Percentiles rank a stretch among this genome's conserved stretches.
phyloP scores from a whole-genome alignment of 2,113 vertebrate species.

The Nestor notabilis region DNA sequence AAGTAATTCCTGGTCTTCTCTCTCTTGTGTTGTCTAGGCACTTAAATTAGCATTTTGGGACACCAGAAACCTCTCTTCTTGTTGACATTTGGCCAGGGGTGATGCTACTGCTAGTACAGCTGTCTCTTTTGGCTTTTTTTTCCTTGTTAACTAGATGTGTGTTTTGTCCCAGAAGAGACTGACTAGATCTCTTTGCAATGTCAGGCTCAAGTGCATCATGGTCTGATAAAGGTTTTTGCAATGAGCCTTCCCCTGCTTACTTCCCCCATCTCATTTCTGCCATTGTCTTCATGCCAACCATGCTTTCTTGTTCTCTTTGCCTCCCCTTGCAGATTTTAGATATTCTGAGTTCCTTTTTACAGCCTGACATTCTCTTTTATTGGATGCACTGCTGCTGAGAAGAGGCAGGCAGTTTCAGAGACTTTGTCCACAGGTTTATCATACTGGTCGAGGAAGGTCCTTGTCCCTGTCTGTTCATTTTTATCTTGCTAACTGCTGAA shows the following conservation, averaged over 20 bases:
- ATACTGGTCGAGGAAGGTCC: background rate
- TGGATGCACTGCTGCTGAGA: background rate
- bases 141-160: fast-evolving
- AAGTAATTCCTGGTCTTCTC: background rate
- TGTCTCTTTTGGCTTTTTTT: background rate
- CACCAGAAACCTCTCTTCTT: background rate
- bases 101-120: background rate
- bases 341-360: background rate
- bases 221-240: background rate
- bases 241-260: background rate
- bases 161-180: background rate
- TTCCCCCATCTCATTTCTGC: background rate
- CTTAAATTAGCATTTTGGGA: background rate
- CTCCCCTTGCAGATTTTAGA: background rate
- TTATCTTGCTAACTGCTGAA: background rate
- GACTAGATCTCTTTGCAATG: background rate
- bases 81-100: background rate
- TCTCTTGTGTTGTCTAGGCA: background rate
- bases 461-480: background rate
- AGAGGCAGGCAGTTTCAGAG: background rate
- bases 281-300: background rate
- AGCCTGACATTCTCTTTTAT: background rate
- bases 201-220: background rate
- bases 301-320: background rate
- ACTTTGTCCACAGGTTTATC: background rate